Conservation (phyloP, 2,888 invertebrate species). For the Trisateles emortualis region DNA sequence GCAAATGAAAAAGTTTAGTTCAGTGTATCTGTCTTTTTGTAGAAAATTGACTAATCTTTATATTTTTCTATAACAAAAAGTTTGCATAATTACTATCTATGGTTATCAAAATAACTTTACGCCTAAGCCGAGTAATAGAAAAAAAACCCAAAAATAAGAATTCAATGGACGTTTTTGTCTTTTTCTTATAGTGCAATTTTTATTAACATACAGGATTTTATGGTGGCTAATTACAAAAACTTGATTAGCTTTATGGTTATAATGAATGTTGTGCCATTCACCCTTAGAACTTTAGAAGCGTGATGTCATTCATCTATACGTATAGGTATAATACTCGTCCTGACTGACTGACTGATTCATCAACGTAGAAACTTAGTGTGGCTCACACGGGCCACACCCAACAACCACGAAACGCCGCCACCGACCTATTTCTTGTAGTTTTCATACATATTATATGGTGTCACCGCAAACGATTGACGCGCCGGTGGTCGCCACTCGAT, state of each 20-base stretch:
- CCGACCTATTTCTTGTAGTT: too few relatives aligned
- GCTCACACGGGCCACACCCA: too few relatives aligned
- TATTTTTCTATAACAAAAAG: background rate
- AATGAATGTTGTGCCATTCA: slow-evolving; percentile 12
- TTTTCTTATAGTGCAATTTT: slow-evolving; percentile 31
- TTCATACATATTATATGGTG: too few relatives aligned
- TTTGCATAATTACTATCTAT: background rate
- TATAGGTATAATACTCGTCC: too few relatives aligned
- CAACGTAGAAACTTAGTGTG: too few relatives aligned
- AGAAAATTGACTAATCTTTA: background rate
- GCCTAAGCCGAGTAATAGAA: background rate
- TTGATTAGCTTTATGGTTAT: slow-evolving; percentile 25
- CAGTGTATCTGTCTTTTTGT: background rate
- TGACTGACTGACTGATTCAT: too few relatives aligned
- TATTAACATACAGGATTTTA: slow-evolving; percentile 41
- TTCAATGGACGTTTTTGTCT: background rate
- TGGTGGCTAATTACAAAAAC: slow-evolving; percentile 43
- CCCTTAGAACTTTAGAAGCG: slow-evolving; percentile 21
- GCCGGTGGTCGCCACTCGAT: too few relatives aligned
- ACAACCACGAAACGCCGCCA: too few relatives aligned
- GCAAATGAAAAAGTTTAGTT: too few relatives aligned
- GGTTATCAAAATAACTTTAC: background rate
- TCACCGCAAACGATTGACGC: too few relatives aligned
- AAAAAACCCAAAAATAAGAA: background rate
- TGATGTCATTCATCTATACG: slow-evolving; percentile 9